Conservation (phyloP, 2,113 vertebrate species). For the Podarcis raffonei region DNA sequence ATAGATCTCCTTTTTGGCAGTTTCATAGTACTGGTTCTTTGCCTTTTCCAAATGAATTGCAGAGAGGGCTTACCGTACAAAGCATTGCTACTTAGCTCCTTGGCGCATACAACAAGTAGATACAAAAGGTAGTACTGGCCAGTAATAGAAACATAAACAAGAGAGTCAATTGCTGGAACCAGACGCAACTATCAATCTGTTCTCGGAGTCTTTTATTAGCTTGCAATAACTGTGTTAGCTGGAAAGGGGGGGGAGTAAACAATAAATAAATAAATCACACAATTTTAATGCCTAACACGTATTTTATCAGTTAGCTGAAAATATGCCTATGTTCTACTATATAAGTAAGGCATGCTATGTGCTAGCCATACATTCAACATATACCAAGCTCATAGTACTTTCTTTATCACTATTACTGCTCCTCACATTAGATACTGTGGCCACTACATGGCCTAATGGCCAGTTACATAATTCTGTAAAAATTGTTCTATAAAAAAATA, state of each 20-base stretch:
- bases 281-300: neutral
- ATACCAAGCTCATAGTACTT: neutral
- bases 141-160: constrained; percentile 81
- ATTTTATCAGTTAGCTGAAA: neutral
- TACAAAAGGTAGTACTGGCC: constrained; percentile 79
- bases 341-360: neutral
- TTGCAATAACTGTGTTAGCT: constrained; percentile 86
- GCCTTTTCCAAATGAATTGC: constrained; percentile 1
- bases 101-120: constrained; percentile 69
- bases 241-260: constrained; percentile 60
- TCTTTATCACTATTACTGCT: neutral
- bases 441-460: neutral
- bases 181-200: constrained; percentile 86
- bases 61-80: constrained; percentile 30
- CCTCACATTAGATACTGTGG: neutral
- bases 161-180: constrained; percentile 89
- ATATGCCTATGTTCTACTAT: neutral
- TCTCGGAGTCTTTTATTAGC: constrained; percentile 86
- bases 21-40: constrained; percentile 41
- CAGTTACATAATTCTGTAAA: neutral
- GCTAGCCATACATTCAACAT: neutral
- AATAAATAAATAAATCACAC: no score
- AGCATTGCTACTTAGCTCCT: constrained; percentile 50
- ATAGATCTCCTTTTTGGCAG: constrained; percentile 38
- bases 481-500: no score